phyloP scores from a whole-genome alignment of 1,140 invertebrate species.

The Procambarus virginalis region DNA sequence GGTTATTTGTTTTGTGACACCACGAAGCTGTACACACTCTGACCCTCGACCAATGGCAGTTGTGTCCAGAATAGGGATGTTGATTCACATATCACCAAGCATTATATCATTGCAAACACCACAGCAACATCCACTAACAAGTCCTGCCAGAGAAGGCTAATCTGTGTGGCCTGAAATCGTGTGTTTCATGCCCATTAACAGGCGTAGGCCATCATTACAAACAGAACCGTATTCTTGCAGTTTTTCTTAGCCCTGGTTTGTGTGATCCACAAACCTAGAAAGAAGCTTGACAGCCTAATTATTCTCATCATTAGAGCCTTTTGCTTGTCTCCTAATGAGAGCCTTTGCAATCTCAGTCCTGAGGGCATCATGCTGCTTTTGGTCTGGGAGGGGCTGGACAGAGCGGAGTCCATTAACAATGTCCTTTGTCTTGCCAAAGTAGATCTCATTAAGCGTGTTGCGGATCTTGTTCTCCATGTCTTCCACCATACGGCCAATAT shows the following conservation, averaged over 20 bases:
- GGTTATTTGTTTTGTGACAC: slow-evolving; percentile 49
- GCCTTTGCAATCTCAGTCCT: slow-evolving; percentile 86
- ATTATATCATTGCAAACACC: slow-evolving; percentile 29
- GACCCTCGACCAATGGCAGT: slow-evolving; percentile 27
- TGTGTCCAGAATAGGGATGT: slow-evolving; percentile 44
- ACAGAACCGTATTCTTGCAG: slow-evolving; percentile 28
- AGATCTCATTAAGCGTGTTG: slow-evolving; percentile 98
- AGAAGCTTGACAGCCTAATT: slow-evolving; percentile 36
- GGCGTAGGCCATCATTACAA: slow-evolving; percentile 44
- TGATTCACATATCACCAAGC: slow-evolving; percentile 35
- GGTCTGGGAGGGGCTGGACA: slow-evolving; percentile 87
- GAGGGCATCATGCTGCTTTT: slow-evolving; percentile 86
- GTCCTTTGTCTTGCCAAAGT: slow-evolving; percentile 99
- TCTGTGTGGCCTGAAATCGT: slow-evolving; percentile 57
- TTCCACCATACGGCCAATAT: slow-evolving; percentile 96
- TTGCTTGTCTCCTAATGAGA: slow-evolving; percentile 69
- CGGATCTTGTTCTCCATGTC: slow-evolving; percentile 99
- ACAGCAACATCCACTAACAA: slow-evolving; percentile 29
- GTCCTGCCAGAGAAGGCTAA: slow-evolving; percentile 44
- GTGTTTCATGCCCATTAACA: slow-evolving; percentile 62
- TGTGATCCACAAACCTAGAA: slow-evolving; percentile 35
- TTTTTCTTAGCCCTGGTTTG: slow-evolving; percentile 33
- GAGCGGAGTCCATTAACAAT: slow-evolving; percentile 98
- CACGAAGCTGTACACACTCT: slow-evolving; percentile 47
- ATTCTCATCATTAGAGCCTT: slow-evolving; percentile 46